These are phyloP conservation scores for Rhagophthalmus giganteus DNA, from an alignment of 2,888 invertebrate genomes.

Conservation along the genomic window DNA sequence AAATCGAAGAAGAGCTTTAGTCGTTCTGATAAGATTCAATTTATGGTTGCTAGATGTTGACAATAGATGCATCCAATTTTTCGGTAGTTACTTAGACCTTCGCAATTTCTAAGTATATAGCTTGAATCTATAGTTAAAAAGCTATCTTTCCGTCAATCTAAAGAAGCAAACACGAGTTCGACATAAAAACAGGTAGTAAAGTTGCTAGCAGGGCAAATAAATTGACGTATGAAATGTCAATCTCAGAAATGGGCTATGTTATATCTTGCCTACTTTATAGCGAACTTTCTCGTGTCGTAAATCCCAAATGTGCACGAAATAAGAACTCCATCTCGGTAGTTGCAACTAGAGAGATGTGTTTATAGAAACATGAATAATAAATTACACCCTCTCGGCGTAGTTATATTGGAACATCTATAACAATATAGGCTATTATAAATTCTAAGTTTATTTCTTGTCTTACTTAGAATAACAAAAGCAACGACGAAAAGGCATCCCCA, in stretches of 20 bases:
- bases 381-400: not conserved
- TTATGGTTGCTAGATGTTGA: too few species aligned
- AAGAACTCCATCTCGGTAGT: slow-evolving; percentile 25
- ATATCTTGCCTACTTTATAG: slow-evolving; percentile 44
- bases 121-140: slow-evolving; percentile 6
- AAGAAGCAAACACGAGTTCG: slow-evolving; percentile 26
- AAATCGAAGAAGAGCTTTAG: too few species aligned
- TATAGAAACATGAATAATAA: slow-evolving; percentile 12
- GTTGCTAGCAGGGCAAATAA: slow-evolving; percentile 39
- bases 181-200: slow-evolving; percentile 37
- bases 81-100: slow-evolving; percentile 18
- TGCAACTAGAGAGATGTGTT: slow-evolving; percentile 10
- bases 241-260: slow-evolving; percentile 45
- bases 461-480: not conserved
- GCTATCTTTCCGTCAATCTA: slow-evolving; percentile 18
- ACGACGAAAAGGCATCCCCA: not conserved
- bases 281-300: slow-evolving; percentile 39
- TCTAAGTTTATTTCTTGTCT: too few species aligned
- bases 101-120: slow-evolving; percentile 7
- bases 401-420: not conserved
- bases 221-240: slow-evolving; percentile 49
- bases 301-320: slow-evolving; percentile 25
- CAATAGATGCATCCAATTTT: slow-evolving; percentile 32
- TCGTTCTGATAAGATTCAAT: too few species aligned
- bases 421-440: not conserved